Conservation (phyloP, 1,140 invertebrate species). For the Lordiphosa stackelbergi region DNA sequence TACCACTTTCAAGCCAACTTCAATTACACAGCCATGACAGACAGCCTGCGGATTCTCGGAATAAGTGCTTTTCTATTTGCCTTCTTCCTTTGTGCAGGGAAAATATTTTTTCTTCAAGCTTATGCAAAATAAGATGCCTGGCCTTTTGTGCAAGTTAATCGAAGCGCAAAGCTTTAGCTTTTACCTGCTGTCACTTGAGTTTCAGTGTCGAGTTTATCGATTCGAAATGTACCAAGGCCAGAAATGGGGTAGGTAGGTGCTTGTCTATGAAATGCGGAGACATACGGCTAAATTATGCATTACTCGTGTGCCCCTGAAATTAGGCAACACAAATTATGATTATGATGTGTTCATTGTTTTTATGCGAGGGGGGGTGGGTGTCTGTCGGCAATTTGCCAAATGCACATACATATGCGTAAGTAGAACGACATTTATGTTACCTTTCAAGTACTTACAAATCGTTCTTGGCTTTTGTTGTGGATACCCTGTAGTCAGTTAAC, state of each 20-base stretch:
- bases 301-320: conserved; percentile 40
- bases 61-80: conserved; percentile 62
- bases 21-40: conserved; percentile 53
- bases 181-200: conserved; percentile 28
- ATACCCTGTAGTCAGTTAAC: conserved; percentile 4
- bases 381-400: conserved; percentile 48
- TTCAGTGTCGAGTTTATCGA: conserved; percentile 31
- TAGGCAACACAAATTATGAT: conserved; percentile 70
- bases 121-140: conserved; percentile 53
- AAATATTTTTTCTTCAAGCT: conserved; percentile 30
- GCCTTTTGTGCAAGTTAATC: conserved; percentile 66
- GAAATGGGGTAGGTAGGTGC: not conserved
- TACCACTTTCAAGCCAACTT: conserved; percentile 56
- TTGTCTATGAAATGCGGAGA: conserved; percentile 21
- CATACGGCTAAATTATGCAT: conserved; percentile 26
- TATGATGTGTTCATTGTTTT: conserved; percentile 75
- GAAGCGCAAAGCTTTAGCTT: conserved; percentile 49
- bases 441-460: conserved; percentile 56
- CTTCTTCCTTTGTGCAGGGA: conserved; percentile 45
- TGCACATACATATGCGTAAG: conserved; percentile 10
- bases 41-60: conserved; percentile 9
- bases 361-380: conserved; percentile 19
- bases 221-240: conserved; percentile 33
- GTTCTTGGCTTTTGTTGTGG: conserved; percentile 10
- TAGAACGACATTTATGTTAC: conserved; percentile 31